phyloP scores from a whole-genome alignment of 2,888 invertebrate genomes.

The Hemistola chrysoprasaria region DNA sequence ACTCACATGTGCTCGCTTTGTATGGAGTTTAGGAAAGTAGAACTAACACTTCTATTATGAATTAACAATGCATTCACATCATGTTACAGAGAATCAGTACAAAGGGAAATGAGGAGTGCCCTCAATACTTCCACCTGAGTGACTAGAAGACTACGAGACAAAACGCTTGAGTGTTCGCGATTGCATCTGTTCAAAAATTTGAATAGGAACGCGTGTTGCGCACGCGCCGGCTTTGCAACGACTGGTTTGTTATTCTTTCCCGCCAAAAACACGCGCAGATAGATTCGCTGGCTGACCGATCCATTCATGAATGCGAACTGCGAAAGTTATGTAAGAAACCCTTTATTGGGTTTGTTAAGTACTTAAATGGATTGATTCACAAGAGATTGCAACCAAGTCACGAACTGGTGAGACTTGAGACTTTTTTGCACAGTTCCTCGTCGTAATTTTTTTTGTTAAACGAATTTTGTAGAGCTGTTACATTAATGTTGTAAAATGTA shows the following conservation, averaged over 20 bases:
- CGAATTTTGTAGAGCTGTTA: neutral
- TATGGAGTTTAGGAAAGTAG: constrained; percentile 70
- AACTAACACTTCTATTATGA: constrained; percentile 75
- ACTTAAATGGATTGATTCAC: constrained; percentile 41
- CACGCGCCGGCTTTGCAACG: constrained; percentile 69
- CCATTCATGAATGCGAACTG: constrained; percentile 61
- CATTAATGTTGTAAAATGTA: no score
- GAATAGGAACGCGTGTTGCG: constrained; percentile 72
- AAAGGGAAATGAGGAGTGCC: constrained; percentile 72
- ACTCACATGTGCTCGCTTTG: constrained; percentile 57
- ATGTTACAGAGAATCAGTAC: constrained; percentile 66
- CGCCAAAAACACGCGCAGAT: constrained; percentile 71
- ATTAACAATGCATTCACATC: constrained; percentile 73
- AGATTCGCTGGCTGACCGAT: constrained; percentile 50
- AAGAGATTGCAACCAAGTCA: constrained; percentile 42
- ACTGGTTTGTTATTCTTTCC: constrained; percentile 67
- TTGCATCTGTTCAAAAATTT: constrained; percentile 58
- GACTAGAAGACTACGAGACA: constrained; percentile 73
- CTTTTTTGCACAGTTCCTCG: constrained; percentile 16
- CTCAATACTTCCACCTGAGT: constrained; percentile 76
- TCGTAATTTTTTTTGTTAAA: constrained; percentile 1
- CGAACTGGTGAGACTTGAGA: constrained; percentile 31
- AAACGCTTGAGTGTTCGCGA: constrained; percentile 72
- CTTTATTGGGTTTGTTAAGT: constrained; percentile 47
- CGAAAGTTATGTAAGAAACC: constrained; percentile 58